Evolutionary conservation across 2,888 invertebrate species (phyloP), one percentile per base, ranked within the genome.

Genomic region (Argynnis bischoffii): DNA sequence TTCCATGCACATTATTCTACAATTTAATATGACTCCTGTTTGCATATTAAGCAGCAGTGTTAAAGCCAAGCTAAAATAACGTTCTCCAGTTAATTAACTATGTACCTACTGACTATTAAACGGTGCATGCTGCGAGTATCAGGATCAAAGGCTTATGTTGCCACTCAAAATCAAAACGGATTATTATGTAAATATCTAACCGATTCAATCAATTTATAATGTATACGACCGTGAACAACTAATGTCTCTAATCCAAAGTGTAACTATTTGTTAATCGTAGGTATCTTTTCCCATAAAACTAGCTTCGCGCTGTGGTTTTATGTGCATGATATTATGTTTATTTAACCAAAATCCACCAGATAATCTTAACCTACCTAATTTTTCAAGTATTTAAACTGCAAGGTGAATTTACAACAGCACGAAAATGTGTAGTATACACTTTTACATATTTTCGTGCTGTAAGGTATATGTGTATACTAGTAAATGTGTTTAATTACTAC

Each of bases 61-160:
- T 71, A 51, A 61, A 63, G 69, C 46, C 57, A 56, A 65, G 54
- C 69, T 69, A 69, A 67, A 71, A 69, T 64, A 64, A 64, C 69
- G 64, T 61, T 65, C 67, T 67, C 55, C 65, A 65, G 69, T 67
- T 71, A 69, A 71, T 71, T 71, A 71, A 71, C 67, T 69, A 69
- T 64, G 61, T 65, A 54, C 57, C 67, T 60, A 68, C 65, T 71
- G 69, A 64, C 69, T 65, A 71, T 65, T 63, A 71, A 69, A 63
- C 67, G 55, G 65, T 63, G 69, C 64, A 63, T 67, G 69, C 65
- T 67, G 69, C 59, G 66, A 71, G 69, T 55, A 71, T 65, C 64
- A 56, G 71, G 69, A 71, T 71, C 67, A 71, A 69, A 67, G 63
- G 71, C 54, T 71, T 71, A 67, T 66, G 54, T 55, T 66, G 66